Percentiles rank a stretch among this genome's conserved stretches.
Evolutionary conservation across 2,888 invertebrate genomes (phyloP).

Genomic region (Rotaria magnacalcarata): DNA sequence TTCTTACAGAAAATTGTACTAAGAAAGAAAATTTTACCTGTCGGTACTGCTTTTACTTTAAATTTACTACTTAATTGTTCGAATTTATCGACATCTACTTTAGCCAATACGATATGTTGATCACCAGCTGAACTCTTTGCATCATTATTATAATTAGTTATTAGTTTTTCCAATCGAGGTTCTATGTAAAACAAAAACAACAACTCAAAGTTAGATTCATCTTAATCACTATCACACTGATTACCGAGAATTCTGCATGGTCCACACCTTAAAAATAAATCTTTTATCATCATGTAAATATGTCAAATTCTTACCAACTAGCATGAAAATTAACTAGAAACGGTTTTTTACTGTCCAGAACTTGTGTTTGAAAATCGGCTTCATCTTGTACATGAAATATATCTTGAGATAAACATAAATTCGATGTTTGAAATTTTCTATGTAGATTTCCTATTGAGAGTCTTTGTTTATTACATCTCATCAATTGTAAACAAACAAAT

Average conservation of each 20-base stretch:
- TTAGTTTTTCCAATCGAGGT: slow-evolving; percentile 79
- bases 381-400: slow-evolving; percentile 69
- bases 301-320: slow-evolving; percentile 65
- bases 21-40: slow-evolving; percentile 54
- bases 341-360: slow-evolving; percentile 78
- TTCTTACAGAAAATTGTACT: too few species aligned
- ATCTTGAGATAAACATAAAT: not conserved
- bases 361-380: slow-evolving; percentile 82
- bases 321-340: slow-evolving; percentile 93
- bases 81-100: slow-evolving; percentile 88
- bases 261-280: slow-evolving; percentile 78
- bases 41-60: slow-evolving; percentile 76
- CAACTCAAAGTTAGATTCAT: not conserved
- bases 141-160: slow-evolving; percentile 72
- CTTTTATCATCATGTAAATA: not conserved
- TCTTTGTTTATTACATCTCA: not conserved
- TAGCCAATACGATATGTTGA: slow-evolving; percentile 67
- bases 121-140: slow-evolving; percentile 60
- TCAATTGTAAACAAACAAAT: not conserved
- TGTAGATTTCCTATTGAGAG: not conserved
- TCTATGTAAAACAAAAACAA: not conserved
- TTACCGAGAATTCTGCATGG: slow-evolving; percentile 75
- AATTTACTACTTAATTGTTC: slow-evolving; percentile 72
- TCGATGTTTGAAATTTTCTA: not conserved
- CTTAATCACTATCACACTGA: not conserved